These are phyloP conservation scores for Lophotriccus pileatus DNA, from an alignment of 2,797 vertebrate genomes.

Conservation along the genomic window DNA sequence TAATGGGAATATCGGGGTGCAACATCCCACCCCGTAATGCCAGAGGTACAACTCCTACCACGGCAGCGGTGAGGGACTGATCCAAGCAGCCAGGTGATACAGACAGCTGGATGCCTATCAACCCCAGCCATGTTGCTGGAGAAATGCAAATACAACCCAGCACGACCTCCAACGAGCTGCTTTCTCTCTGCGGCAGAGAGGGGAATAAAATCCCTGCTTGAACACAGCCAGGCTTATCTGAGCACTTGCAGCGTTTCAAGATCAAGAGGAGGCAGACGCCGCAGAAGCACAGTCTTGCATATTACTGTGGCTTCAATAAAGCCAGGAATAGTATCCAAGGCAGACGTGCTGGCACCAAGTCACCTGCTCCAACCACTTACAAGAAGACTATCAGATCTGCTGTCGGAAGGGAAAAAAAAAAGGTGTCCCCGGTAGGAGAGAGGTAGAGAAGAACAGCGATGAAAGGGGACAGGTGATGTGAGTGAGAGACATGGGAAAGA, in stretches of 20 bases:
- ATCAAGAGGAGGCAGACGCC: conserved; percentile 5
- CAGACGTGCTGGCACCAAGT: conserved; percentile 13
- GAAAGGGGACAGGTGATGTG: neutral
- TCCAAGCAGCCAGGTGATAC: neutral
- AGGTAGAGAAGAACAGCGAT: neutral
- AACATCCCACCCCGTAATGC: accelerated
- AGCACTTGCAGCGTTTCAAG: neutral
- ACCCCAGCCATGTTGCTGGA: neutral
- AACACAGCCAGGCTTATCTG: neutral
- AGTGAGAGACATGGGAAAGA: neutral
- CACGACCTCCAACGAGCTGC: neutral
- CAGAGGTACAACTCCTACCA: neutral
- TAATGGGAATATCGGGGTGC: accelerated
- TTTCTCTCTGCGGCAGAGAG: neutral
- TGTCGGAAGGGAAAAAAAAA: neutral
- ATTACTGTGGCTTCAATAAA: neutral
- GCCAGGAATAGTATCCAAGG: conserved; percentile 28
- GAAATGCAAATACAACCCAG: neutral
- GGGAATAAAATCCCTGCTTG: neutral
- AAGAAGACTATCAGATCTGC: neutral
- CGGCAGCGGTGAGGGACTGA: neutral
- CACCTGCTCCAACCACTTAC: conserved; percentile 26
- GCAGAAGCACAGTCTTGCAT: neutral
- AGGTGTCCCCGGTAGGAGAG: neutral
- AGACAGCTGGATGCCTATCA: accelerated